These are phyloP conservation scores for Danaus chrysippus DNA, from an alignment of 2,888 invertebrate species.

Conservation along the genomic window DNA sequence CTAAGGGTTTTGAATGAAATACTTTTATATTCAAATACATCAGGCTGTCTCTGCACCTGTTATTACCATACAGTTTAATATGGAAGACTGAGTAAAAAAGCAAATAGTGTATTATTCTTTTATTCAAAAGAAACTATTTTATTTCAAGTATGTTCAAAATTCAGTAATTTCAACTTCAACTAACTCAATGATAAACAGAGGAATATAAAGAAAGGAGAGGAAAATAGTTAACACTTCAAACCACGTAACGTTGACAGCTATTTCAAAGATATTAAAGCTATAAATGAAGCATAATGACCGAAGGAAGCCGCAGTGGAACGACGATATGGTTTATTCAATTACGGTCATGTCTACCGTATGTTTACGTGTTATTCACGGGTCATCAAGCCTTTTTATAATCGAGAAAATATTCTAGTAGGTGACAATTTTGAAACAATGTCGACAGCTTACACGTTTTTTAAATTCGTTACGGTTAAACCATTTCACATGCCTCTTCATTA, in stretches of 20 bases:
- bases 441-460: conserved; percentile 18
- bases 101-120: too few relatives aligned
- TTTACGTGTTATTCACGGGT: conserved; percentile 23
- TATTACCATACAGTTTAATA: too few relatives aligned
- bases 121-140: too few relatives aligned
- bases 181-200: background rate
- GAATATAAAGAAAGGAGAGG: conserved; percentile 11
- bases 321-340: conserved; percentile 66
- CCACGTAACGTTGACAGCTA: conserved; percentile 15
- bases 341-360: conserved; percentile 13
- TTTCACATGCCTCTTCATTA: background rate
- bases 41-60: too few relatives aligned
- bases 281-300: conserved; percentile 27
- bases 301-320: conserved; percentile 49
- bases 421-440: conserved; percentile 20
- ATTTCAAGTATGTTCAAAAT: conserved; percentile 28
- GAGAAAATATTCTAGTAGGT: conserved; percentile 9
- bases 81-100: too few relatives aligned
- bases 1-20: conserved; percentile 34
- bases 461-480: conserved; percentile 1
- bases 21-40: too few relatives aligned
- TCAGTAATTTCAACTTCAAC: background rate
- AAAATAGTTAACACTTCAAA: conserved; percentile 15
- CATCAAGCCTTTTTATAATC: conserved; percentile 17
- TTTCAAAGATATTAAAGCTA: conserved; percentile 17